Conservation (phyloP, 1,140 invertebrate genomes). For the Campoletis sonorensis region DNA sequence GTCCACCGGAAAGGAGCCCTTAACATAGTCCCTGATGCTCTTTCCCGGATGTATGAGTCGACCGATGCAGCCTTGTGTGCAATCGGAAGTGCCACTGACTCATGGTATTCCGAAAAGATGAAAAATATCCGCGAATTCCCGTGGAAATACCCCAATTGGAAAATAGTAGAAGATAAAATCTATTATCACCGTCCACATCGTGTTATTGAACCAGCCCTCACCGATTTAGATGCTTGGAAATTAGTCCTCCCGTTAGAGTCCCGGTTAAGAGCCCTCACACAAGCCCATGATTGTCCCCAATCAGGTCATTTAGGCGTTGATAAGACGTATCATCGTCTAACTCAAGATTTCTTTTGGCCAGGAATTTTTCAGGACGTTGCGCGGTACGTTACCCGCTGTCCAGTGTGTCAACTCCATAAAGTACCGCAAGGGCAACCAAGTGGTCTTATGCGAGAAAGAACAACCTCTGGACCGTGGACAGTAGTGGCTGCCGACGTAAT, state of each 20-base stretch:
- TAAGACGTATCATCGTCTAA: slow-evolving; percentile 50
- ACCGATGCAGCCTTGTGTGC: neutral
- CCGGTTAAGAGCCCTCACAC: slow-evolving; percentile 38
- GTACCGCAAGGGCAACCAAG: slow-evolving; percentile 55
- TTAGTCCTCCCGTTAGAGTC: slow-evolving; percentile 20
- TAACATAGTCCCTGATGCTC: slow-evolving; percentile 55
- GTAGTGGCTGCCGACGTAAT: slow-evolving; percentile 70
- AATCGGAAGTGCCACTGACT: neutral
- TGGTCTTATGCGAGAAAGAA: slow-evolving; percentile 63
- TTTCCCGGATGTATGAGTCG: slow-evolving; percentile 51
- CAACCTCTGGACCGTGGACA: slow-evolving; percentile 62
- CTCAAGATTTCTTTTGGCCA: slow-evolving; percentile 50
- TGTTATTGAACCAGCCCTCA: neutral
- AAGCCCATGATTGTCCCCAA: slow-evolving; percentile 53
- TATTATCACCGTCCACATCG: slow-evolving; percentile 29
- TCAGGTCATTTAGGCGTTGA: slow-evolving; percentile 55
- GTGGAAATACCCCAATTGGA: slow-evolving; percentile 38
- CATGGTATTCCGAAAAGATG: slow-evolving; percentile 15
- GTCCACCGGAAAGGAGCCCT: slow-evolving; percentile 48
- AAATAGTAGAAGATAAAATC: slow-evolving; percentile 33
- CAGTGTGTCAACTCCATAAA: slow-evolving; percentile 61
- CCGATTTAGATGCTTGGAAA: slow-evolving; percentile 44
- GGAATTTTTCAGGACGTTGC: slow-evolving; percentile 48
- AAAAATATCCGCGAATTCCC: neutral
- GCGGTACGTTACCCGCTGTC: slow-evolving; percentile 52